Percentiles rank a stretch among this genome's conserved stretches.
These are phyloP conservation scores for Salvator merianae DNA, from an alignment of 2,113 vertebrate species.

Conservation along the genomic window DNA sequence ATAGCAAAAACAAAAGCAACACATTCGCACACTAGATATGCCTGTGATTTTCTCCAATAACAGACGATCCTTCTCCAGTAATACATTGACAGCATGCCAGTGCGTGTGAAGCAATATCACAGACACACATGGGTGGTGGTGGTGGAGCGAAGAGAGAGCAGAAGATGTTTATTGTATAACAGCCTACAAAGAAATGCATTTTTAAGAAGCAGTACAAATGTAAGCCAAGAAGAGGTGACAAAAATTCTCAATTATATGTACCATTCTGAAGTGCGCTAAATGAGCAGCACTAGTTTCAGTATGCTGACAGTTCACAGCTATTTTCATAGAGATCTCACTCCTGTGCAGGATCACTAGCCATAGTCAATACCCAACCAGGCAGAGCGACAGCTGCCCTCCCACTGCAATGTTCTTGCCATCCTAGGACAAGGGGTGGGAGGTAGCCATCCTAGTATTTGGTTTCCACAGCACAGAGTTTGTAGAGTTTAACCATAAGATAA, in stretches of 20 bases:
- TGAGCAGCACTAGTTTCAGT: slow-evolving; percentile 66
- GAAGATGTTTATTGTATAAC: slow-evolving; percentile 38
- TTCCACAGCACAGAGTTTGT: not conserved
- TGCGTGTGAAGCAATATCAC: slow-evolving; percentile 39
- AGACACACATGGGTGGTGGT: slow-evolving; percentile 26
- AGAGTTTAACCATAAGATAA: no score
- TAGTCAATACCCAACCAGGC: not conserved
- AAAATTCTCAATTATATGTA: slow-evolving; percentile 59
- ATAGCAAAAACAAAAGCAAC: slow-evolving; percentile 8
- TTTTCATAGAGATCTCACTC: fast-evolving
- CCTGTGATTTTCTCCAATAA: not conserved
- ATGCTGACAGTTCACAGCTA: not conserved
- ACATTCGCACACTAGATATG: slow-evolving; percentile 34
- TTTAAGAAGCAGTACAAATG: slow-evolving; percentile 44
- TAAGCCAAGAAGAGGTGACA: slow-evolving; percentile 70
- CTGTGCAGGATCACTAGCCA: not conserved
- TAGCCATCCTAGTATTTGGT: not conserved
- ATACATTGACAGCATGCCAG: slow-evolving; percentile 33
- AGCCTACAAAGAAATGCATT: slow-evolving; percentile 47
- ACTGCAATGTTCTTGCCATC: not conserved
- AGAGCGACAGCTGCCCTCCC: not conserved
- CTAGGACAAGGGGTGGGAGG: not conserved
- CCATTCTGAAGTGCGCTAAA: slow-evolving; percentile 45
- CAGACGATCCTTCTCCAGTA: slow-evolving; percentile 29
- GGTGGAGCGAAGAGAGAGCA: slow-evolving; percentile 36